phyloP scores from a whole-genome alignment of 1,140 invertebrate genomes.

The Hyphantria cunea region DNA sequence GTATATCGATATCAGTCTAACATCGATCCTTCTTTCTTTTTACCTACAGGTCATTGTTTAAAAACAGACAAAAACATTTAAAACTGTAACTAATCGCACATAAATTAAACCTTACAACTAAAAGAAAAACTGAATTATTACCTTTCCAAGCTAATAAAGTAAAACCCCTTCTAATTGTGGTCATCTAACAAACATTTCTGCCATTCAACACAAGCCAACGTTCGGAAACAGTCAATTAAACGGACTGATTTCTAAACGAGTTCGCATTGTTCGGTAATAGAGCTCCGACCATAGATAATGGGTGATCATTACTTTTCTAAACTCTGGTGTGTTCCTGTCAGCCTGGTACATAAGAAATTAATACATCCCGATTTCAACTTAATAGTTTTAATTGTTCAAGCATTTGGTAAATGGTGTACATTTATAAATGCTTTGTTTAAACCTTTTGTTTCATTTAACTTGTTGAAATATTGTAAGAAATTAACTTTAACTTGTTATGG shows the following conservation, averaged over 20 bases:
- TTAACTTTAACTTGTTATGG: too few relatives aligned
- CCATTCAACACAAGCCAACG: conserved; percentile 5
- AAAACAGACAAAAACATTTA: too few relatives aligned
- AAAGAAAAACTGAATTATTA: not conserved
- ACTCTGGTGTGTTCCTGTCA: conserved; percentile 7
- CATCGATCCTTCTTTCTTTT: too few relatives aligned
- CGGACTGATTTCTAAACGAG: not conserved
- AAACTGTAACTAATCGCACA: too few relatives aligned
- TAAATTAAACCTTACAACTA: too few relatives aligned
- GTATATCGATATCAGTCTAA: too few relatives aligned
- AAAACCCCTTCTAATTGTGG: conserved; percentile 1
- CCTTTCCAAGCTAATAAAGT: not conserved
- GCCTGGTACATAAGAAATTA: conserved; percentile 9
- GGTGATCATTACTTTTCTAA: not conserved
- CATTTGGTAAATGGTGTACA: not conserved
- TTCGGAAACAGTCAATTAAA: conserved; percentile 5
- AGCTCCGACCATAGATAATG: conserved; percentile 11
- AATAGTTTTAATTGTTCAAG: conserved; percentile 4
- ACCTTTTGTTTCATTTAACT: too few relatives aligned
- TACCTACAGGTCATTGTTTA: too few relatives aligned
- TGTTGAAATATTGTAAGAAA: too few relatives aligned
- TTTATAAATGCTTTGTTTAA: too few relatives aligned
- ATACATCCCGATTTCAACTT: too few relatives aligned
- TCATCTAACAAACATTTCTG: conserved; percentile 4
- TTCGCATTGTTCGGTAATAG: not conserved